A percentile compares a stretch with the other conserved stretches of the same genome.
Conservation (phyloP, 1,140 invertebrate species). For the Drosophila bocqueti region DNA sequence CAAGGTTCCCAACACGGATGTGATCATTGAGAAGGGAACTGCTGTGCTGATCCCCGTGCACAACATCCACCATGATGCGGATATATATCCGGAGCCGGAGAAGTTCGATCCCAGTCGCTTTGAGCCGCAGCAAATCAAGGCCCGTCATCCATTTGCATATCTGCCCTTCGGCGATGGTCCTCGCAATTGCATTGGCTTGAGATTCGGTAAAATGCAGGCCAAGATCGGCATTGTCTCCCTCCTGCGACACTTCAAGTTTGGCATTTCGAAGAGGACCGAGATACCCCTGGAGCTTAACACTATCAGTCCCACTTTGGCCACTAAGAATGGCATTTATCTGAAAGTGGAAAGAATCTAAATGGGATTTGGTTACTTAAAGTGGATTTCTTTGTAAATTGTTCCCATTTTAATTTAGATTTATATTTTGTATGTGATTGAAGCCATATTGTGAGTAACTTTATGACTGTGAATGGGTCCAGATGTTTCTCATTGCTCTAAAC, state of each 20-base stretch:
- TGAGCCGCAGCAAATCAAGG: slow-evolving; percentile 82
- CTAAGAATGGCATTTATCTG: slow-evolving; percentile 50
- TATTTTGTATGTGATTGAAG: no score
- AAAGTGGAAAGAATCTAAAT: slow-evolving; percentile 50
- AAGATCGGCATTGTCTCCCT: slow-evolving; percentile 86
- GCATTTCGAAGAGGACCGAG: slow-evolving; percentile 47
- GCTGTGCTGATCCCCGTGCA: slow-evolving; percentile 87
- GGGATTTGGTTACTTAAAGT: background rate
- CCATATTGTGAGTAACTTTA: no score
- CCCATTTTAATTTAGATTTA: no score
- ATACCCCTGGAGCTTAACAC: slow-evolving; percentile 39
- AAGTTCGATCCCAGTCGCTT: slow-evolving; percentile 88
- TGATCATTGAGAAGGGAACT: slow-evolving; percentile 86
- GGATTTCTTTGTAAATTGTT: background rate
- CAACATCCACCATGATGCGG: slow-evolving; percentile 87
- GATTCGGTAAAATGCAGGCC: slow-evolving; percentile 86
- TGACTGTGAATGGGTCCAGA: no score
- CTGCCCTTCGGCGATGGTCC: slow-evolving; percentile 91
- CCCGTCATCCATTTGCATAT: slow-evolving; percentile 86
- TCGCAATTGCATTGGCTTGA: slow-evolving; percentile 88
- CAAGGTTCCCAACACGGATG: slow-evolving; percentile 84
- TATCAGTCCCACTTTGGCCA: slow-evolving; percentile 12
- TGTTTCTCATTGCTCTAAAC: no score
- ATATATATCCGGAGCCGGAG: slow-evolving; percentile 87
- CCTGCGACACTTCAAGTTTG: slow-evolving; percentile 83